These are phyloP conservation scores for Vollenhovia emeryi DNA, from an alignment of 1,140 invertebrate genomes.

Conservation along the genomic window DNA sequence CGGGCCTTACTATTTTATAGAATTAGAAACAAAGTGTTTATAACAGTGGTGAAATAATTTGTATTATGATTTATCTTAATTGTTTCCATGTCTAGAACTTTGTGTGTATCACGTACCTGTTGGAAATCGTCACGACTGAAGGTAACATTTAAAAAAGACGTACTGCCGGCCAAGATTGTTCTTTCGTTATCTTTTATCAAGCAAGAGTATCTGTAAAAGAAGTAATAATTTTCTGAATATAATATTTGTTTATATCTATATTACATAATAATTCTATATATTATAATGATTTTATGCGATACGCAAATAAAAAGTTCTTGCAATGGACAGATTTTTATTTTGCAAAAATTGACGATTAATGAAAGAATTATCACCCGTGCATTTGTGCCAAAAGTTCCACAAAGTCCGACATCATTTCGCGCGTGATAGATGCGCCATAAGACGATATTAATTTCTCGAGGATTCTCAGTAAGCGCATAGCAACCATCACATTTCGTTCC, in stretches of 20 bases:
- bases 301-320: neutral
- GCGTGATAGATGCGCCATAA: constrained; percentile 69
- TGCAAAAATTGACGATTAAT: neutral
- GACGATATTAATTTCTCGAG: constrained; percentile 74
- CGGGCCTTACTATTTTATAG: neutral
- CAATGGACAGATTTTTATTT: constrained; percentile 6
- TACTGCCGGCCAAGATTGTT: neutral
- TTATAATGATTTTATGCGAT: neutral
- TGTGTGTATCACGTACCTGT: constrained; percentile 64
- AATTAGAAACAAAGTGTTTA: neutral
- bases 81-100: neutral
- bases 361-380: constrained; percentile 67
- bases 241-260: neutral
- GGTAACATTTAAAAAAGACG: constrained; percentile 68
- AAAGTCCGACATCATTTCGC: constrained; percentile 63
- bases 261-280: neutral
- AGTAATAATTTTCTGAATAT: neutral
- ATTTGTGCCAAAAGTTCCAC: constrained; percentile 74
- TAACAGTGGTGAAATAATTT: neutral
- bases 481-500: constrained; percentile 72
- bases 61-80: neutral
- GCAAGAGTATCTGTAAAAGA: constrained; percentile 2
- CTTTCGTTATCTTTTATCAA: neutral
- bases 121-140: constrained; percentile 71
- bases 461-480: constrained; percentile 76